phyloP scores from a whole-genome alignment of 2,888 invertebrate species.

The Xanthorhoe designata region DNA sequence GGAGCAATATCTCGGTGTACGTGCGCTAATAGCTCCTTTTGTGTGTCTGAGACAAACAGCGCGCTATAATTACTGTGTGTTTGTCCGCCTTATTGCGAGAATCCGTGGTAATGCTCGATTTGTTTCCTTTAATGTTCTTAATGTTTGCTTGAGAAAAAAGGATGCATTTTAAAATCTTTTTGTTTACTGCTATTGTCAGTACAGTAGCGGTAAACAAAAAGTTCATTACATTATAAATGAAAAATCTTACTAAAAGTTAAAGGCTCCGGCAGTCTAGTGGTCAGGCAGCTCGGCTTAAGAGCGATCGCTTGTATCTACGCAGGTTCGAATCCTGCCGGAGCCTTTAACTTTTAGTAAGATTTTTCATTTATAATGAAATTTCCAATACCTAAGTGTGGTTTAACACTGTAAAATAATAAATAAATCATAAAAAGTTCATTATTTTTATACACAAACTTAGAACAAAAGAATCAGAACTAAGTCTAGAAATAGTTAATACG shows the following conservation, averaged over 20 bases:
- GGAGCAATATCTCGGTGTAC: constrained; percentile 1
- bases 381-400: no score
- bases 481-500: background rate
- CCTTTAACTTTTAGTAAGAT: no score
- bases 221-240: no score
- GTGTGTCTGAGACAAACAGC: constrained; percentile 9
- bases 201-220: background rate
- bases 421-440: no score
- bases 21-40: constrained; percentile 8
- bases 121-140: background rate
- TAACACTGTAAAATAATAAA: no score
- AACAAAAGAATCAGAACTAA: background rate
- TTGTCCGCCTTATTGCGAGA: background rate
- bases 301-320: no score
- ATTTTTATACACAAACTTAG: no score
- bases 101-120: background rate
- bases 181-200: background rate
- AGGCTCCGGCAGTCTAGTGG: no score
- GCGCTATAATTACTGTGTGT: constrained; percentile 13
- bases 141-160: background rate
- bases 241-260: no score
- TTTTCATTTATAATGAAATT: no score
- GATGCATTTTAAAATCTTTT: background rate
- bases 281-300: no score
- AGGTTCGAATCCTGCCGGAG: no score